These are phyloP conservation scores for Drosophila acutilabella DNA, from an alignment of 2,888 invertebrate species.

Conservation along the genomic window DNA sequence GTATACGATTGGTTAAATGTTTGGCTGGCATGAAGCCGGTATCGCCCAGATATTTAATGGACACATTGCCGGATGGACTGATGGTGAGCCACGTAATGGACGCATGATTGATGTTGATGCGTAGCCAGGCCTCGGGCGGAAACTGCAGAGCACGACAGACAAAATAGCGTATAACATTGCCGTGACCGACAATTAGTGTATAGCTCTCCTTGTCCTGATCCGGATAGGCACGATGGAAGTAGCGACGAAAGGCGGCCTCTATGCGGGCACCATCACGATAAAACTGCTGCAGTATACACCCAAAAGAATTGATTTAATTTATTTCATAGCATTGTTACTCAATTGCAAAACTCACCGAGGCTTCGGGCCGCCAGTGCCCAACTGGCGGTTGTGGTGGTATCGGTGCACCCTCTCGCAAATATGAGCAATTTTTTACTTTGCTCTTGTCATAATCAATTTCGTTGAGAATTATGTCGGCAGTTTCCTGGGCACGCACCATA, in stretches of 20 bases:
- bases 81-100: conserved; percentile 97
- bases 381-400: conserved; percentile 97
- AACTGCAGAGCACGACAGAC: conserved; percentile 98
- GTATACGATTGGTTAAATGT: conserved; percentile 87
- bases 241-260: conserved; percentile 97
- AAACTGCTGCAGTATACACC: conserved; percentile 90
- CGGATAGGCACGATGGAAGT: conserved; percentile 95
- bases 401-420: conserved; percentile 97
- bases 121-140: conserved; percentile 98
- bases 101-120: conserved; percentile 95
- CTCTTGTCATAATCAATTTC: conserved; percentile 88
- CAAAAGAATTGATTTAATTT: not conserved
- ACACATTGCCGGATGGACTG: conserved; percentile 93
- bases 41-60: conserved; percentile 93
- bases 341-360: conserved; percentile 87
- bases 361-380: conserved; percentile 94
- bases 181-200: conserved; percentile 97
- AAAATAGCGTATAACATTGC: conserved; percentile 98
- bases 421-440: conserved; percentile 88
- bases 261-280: conserved; percentile 96
- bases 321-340: too few species aligned
- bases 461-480: conserved; percentile 92
- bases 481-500: conserved; percentile 97
- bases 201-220: conserved; percentile 93
- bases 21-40: conserved; percentile 95